Percentiles rank a stretch among this genome's conserved stretches.
phyloP scores from a whole-genome alignment of 2,113 vertebrate species.

The Peromyscus leucopus region DNA sequence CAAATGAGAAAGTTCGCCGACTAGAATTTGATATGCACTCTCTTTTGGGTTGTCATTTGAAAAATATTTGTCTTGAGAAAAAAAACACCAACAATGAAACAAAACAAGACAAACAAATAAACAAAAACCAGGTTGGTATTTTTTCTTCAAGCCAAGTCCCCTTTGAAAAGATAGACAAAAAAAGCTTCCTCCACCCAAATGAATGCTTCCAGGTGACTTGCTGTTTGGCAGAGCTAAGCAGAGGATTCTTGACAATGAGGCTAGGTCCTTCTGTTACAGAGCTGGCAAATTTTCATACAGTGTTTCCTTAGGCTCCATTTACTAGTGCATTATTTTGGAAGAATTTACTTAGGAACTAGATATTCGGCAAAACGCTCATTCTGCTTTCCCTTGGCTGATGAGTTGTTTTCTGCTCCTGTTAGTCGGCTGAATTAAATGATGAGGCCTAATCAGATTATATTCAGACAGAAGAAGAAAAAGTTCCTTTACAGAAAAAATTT shows the following conservation, averaged over 20 bases:
- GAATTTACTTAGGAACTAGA: constrained; percentile 26
- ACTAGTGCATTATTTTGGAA: constrained; percentile 10
- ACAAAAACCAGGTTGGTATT: neutral
- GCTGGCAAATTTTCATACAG: neutral
- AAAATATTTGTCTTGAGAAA: constrained; percentile 19
- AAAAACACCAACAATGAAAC: too few relatives aligned
- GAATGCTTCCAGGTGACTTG: neutral
- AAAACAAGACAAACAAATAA: neutral
- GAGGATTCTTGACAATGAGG: neutral
- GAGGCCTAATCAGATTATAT: constrained; percentile 74
- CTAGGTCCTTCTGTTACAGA: neutral
- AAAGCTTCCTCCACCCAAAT: neutral
- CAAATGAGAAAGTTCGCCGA: neutral
- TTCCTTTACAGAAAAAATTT: neutral
- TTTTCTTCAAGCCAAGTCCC: neutral
- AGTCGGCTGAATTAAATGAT: constrained; percentile 70
- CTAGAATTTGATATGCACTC: neutral
- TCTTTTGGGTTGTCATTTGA: neutral
- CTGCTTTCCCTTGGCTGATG: constrained; percentile 46
- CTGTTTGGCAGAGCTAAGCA: neutral
- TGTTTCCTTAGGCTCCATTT: neutral
- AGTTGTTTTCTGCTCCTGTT: constrained; percentile 5
- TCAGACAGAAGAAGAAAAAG: constrained; percentile 61
- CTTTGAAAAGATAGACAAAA: neutral
- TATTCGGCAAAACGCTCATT: constrained; percentile 35